These are phyloP conservation scores for Araneus ventricosus DNA, from an alignment of 1,140 invertebrate species.

Conservation along the genomic window DNA sequence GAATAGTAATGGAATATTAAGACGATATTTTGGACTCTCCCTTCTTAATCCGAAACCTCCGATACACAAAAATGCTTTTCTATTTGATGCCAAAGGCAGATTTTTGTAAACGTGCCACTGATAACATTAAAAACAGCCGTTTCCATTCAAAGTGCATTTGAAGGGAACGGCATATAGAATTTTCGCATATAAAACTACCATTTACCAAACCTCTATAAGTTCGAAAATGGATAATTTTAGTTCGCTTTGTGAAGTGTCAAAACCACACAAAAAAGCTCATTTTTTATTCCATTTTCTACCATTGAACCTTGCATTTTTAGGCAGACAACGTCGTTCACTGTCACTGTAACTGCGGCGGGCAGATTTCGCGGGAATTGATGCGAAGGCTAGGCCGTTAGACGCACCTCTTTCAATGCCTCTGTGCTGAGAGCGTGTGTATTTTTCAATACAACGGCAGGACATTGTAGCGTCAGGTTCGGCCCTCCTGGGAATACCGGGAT, in stretches of 20 bases:
- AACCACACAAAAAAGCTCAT: slow-evolving; percentile 66
- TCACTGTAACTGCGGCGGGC: slow-evolving; percentile 50
- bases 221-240: slow-evolving; percentile 70
- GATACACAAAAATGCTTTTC: slow-evolving; percentile 17
- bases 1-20: slow-evolving; percentile 64
- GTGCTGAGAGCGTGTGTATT: slow-evolving; percentile 17
- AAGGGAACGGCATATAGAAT: slow-evolving; percentile 36
- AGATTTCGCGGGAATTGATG: slow-evolving; percentile 50
- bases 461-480: background rate
- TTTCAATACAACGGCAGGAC: slow-evolving; percentile 38
- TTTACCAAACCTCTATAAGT: slow-evolving; percentile 50
- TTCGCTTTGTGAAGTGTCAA: slow-evolving; percentile 60
- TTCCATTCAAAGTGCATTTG: slow-evolving; percentile 52
- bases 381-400: slow-evolving; percentile 16
- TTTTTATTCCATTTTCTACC: slow-evolving; percentile 68
- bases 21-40: background rate
- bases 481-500: slow-evolving; percentile 29
- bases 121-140: slow-evolving; percentile 67
- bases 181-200: slow-evolving; percentile 69
- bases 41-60: slow-evolving; percentile 47
- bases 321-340: slow-evolving; percentile 60
- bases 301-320: slow-evolving; percentile 49
- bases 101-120: slow-evolving; percentile 26
- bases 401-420: background rate
- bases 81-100: slow-evolving; percentile 58